Evolutionary conservation across 2,888 invertebrate genomes (phyloP), one percentile per base, ranked within the genome.

Genomic region (Parnassius mnemosyne): DNA sequence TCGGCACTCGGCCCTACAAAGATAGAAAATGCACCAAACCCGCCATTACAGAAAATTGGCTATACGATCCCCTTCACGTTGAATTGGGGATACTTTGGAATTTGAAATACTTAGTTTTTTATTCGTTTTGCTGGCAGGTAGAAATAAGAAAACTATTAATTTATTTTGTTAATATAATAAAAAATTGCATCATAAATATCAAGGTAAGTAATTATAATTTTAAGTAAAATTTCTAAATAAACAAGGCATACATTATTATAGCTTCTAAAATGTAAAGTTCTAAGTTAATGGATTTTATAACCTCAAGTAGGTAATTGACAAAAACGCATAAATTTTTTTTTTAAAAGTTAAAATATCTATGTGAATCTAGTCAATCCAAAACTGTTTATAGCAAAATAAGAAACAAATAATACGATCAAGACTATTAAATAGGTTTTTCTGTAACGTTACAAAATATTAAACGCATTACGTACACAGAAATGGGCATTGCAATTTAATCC

Each of bases 381-480:
- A 73, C 70, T 72, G 70, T 77, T 71, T 69, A 78, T 79, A 68
- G 75, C 77, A 84, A 85, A 87, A 86, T 80, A 85, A 85, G 81
- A 87, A 87, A 87, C 85, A 86, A 88, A 89, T 88, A 88, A 87
- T 83, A 83, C 81, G 83, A 89, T 89, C 87, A 87, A 85, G 87
- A 81, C 83, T 77, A 83, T 83, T 88, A 89, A 89, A 89, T 89
- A 89, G 88, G 88, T 89, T 88, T 89, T 87, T 85, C 86, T 86
- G 75, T 75, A 76, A 77, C 70, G 75, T 73, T 61, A 66, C 73
- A 68, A 54, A 63, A 69, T 49, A n/a, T 59, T 57, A 68, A 81
- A 76, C 10, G 72, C 61, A 76, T 44, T 74, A 81, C 67, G 65
- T 67, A 49, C 53, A 34, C 34, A 11, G 10, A 53, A 47, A 7